Evolutionary conservation across 2,113 vertebrate genomes (phyloP).

Genomic region (Calyptommatus sinebrachiatus): DNA sequence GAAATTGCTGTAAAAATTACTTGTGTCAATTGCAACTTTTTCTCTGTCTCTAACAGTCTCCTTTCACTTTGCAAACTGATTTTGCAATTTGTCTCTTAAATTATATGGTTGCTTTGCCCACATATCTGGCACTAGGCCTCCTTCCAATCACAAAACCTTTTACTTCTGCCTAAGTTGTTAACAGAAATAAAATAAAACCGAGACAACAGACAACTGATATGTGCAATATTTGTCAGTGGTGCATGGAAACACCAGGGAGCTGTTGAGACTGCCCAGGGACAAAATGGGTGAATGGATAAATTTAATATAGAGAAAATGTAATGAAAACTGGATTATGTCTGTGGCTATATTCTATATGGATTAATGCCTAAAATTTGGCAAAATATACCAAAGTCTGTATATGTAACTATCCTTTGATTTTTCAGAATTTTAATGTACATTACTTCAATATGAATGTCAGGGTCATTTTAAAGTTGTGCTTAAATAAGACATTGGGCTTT

Average conservation of each 20-base stretch:
- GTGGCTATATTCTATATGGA: neutral
- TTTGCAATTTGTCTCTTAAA: slow-evolving; percentile 6
- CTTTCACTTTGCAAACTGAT: slow-evolving; percentile 32
- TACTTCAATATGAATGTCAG: neutral
- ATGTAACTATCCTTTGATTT: neutral
- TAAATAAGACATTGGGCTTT: neutral
- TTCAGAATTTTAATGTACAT: neutral
- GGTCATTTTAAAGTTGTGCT: neutral
- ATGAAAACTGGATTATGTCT: neutral
- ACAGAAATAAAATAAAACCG: slow-evolving; percentile 13
- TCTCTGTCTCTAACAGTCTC: neutral
- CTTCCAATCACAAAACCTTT: slow-evolving; percentile 31
- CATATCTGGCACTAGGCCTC: neutral
- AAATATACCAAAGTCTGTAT: neutral
- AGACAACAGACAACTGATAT: neutral
- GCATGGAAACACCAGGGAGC: neutral
- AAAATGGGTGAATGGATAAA: neutral
- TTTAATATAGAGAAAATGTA: neutral
- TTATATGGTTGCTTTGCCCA: neutral
- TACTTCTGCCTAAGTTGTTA: slow-evolving; percentile 30
- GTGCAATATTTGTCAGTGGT: neutral
- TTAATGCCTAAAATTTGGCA: neutral
- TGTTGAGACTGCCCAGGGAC: neutral
- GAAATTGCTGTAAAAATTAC: neutral
- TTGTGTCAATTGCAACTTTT: neutral